A percentile compares a stretch with the other conserved stretches of the same genome.
phyloP scores from a whole-genome alignment of 2,113 vertebrate species.

The Gymnogyps californianus region DNA sequence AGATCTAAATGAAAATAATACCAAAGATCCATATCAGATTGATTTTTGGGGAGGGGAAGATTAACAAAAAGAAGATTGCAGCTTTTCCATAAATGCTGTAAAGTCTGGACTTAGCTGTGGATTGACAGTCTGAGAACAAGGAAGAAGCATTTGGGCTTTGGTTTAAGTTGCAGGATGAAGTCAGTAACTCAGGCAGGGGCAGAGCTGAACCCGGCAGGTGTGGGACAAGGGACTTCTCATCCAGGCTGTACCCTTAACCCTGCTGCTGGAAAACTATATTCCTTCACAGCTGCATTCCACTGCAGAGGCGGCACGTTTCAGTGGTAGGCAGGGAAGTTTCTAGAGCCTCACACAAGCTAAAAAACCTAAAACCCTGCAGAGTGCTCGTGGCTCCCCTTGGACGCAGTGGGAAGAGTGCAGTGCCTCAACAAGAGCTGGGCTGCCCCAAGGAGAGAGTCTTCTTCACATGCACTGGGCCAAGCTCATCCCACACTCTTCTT shows the following conservation, averaged over 20 bases:
- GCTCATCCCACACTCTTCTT: background rate
- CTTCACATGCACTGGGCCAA: rapidly evolving
- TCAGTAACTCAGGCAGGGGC: background rate
- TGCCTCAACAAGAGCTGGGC: background rate
- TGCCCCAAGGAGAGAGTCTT: background rate
- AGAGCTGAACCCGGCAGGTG: background rate
- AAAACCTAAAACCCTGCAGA: background rate
- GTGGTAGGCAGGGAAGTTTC: background rate
- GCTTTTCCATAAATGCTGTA: background rate
- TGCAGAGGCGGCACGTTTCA: background rate
- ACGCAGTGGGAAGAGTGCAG: background rate
- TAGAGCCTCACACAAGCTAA: background rate
- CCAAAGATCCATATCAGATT: background rate
- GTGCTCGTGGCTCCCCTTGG: background rate
- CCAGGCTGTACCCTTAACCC: background rate
- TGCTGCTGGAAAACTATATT: background rate
- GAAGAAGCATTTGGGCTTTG: background rate
- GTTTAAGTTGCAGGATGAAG: background rate
- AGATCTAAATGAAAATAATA: slow-evolving; percentile 55
- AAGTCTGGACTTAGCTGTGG: background rate
- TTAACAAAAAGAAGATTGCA: background rate
- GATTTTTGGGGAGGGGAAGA: slow-evolving; percentile 33
- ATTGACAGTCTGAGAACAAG: background rate
- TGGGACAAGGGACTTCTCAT: background rate
- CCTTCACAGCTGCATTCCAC: background rate